phyloP scores from a whole-genome alignment of 2,797 vertebrate species.

The Scomberomorus guttatus region DNA sequence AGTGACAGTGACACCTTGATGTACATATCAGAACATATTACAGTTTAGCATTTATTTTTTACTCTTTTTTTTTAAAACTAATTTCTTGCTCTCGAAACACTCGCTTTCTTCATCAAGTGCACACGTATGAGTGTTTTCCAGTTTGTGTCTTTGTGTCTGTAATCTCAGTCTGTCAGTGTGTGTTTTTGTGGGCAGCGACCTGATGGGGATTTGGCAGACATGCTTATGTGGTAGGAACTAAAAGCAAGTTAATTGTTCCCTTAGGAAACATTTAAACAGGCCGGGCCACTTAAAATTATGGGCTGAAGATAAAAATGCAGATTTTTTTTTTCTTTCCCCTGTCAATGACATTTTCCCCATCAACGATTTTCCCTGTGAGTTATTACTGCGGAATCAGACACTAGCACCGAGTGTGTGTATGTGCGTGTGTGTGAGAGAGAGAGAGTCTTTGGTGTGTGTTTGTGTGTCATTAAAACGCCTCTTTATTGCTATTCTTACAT shows the following conservation, averaged over 20 bases:
- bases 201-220: conserved; percentile 77
- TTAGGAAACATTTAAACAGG: conserved; percentile 78
- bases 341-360: conserved; percentile 67
- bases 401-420: conserved; percentile 6
- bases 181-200: conserved; percentile 68
- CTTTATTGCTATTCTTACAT: conserved; percentile 45
- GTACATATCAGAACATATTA: conserved; percentile 12
- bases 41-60: conserved; percentile 18
- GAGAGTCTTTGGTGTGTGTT: background rate
- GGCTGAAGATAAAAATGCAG: conserved; percentile 80
- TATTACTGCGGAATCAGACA: conserved; percentile 72
- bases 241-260: conserved; percentile 89
- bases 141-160: conserved; percentile 55
- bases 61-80: background rate
- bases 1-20: conserved; percentile 22
- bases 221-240: conserved; percentile 84
- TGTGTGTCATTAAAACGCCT: conserved; percentile 22
- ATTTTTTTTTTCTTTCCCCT: conserved; percentile 59
- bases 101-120: conserved; percentile 37
- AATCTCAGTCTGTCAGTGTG: conserved; percentile 62
- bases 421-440: conserved; percentile 12
- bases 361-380: conserved; percentile 69
- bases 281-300: conserved; percentile 79
- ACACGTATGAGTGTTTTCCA: conserved; percentile 33
- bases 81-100: conserved; percentile 23